Conservation (phyloP, 2,113 vertebrate species). For the Zosterops lateralis region DNA sequence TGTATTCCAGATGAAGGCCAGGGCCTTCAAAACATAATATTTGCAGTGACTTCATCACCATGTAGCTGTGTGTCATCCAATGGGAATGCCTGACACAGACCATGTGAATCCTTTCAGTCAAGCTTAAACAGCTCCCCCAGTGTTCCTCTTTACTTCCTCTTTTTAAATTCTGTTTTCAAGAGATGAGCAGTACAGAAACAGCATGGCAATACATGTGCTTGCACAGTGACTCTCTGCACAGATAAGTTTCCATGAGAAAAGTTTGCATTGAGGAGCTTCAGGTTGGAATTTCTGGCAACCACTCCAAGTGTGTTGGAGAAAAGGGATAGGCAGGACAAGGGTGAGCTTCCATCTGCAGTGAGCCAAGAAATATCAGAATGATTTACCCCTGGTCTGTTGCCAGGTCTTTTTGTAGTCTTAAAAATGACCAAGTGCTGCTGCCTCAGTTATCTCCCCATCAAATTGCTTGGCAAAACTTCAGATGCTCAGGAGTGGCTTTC, state of each 20-base stretch:
- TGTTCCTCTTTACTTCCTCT: not conserved
- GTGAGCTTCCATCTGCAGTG: not conserved
- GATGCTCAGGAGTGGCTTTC: not conserved
- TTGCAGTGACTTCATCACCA: not conserved
- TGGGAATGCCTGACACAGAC: not conserved
- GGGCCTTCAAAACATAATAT: not conserved
- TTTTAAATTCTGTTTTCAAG: not conserved
- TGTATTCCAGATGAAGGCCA: not conserved
- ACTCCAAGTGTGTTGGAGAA: not conserved
- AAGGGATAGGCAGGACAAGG: not conserved
- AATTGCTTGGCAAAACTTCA: not conserved
- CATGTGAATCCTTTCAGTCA: not conserved
- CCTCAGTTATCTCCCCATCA: not conserved
- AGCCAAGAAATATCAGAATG: not conserved
- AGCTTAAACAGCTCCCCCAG: not conserved
- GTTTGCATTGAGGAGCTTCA: not conserved
- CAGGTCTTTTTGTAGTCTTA: not conserved
- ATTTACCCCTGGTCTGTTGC: not conserved
- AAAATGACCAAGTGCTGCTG: not conserved
- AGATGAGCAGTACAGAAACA: not conserved
- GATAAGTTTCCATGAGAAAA: not conserved
- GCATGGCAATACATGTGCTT: not conserved
- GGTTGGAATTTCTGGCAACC: not conserved
- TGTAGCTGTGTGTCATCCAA: not conserved
- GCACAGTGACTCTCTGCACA: not conserved